Evolutionary conservation across 2,797 vertebrate genomes (phyloP).

Genomic region (Typhlichthys eigenmanni): DNA sequence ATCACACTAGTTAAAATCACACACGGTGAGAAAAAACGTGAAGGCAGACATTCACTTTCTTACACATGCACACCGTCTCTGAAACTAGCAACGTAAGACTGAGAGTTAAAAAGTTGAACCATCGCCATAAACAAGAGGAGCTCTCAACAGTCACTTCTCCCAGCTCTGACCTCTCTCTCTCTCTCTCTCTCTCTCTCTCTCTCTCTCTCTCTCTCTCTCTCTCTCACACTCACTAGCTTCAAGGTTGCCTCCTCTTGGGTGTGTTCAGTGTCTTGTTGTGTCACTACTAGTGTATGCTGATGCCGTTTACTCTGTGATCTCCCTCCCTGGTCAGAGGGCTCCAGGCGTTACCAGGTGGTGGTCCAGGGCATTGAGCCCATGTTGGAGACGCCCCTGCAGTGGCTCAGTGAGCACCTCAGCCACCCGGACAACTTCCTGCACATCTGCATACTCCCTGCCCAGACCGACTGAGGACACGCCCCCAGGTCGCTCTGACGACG

Average conservation of each 20-base stretch:
- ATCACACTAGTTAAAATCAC: conserved; percentile 8
- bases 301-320: conserved; percentile 47
- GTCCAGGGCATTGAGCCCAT: conserved; percentile 97
- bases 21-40: not conserved
- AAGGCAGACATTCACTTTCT: not conserved
- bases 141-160: conserved; percentile 53
- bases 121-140: conserved; percentile 28
- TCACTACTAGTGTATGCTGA: conserved; percentile 1
- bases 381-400: conserved; percentile 95
- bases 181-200: no score
- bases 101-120: conserved; percentile 58
- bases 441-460: conserved; percentile 87
- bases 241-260: not conserved
- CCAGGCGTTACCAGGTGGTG: conserved; percentile 90
- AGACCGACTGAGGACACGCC: conserved; percentile 81
- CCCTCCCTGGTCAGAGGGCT: conserved; percentile 77
- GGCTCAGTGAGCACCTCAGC: conserved; percentile 98
- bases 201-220: no score
- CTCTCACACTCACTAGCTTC: not conserved
- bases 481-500: not conserved
- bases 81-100: conserved; percentile 58
- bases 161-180: not conserved
- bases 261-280: not conserved
- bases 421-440: conserved; percentile 99
- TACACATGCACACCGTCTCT: not conserved